phyloP scores from a whole-genome alignment of 92 coral and sea anemone genomes.

The Epizoanthus rinbou region DNA sequence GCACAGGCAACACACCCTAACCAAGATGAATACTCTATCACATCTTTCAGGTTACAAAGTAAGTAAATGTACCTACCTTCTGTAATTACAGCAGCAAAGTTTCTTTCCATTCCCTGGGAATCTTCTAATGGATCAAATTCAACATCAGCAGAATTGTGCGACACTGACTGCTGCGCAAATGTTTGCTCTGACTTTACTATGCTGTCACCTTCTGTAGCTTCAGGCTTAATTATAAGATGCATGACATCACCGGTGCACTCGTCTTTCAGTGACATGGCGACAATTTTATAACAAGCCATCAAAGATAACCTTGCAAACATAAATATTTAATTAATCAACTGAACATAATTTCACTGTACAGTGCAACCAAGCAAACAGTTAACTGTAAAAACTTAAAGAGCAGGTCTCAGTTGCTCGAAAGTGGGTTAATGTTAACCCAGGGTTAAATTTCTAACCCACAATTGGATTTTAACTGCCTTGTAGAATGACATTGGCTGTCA shows the following conservation, averaged over 20 bases:
- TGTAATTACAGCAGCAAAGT: conserved; percentile 16
- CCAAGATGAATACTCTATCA: too few relatives aligned
- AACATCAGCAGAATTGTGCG: not conserved
- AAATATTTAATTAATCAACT: too few relatives aligned
- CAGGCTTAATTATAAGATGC: conserved; percentile 21
- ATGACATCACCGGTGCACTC: conserved; percentile 13
- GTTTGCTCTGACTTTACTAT: not conserved
- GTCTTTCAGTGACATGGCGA: conserved; percentile 28
- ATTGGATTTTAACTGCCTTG: too few relatives aligned
- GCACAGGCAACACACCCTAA: too few relatives aligned
- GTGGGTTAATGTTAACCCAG: too few relatives aligned
- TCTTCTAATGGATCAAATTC: conserved; percentile 17
- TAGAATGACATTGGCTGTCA: too few relatives aligned
- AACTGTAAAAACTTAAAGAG: too few relatives aligned
- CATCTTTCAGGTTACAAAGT: too few relatives aligned
- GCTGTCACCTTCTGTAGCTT: not conserved
- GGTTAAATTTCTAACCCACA: too few relatives aligned
- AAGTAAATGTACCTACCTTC: conserved; percentile 3
- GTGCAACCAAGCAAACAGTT: too few relatives aligned
- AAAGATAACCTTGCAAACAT: not conserved
- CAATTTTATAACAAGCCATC: conserved; percentile 11
- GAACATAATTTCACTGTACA: too few relatives aligned
- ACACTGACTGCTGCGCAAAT: conserved; percentile 2
- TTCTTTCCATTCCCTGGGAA: not conserved
- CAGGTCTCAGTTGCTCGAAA: too few relatives aligned